These are phyloP conservation scores for Daphoenositta chrysoptera DNA, from an alignment of 2,113 vertebrate genomes.

Conservation along the genomic window DNA sequence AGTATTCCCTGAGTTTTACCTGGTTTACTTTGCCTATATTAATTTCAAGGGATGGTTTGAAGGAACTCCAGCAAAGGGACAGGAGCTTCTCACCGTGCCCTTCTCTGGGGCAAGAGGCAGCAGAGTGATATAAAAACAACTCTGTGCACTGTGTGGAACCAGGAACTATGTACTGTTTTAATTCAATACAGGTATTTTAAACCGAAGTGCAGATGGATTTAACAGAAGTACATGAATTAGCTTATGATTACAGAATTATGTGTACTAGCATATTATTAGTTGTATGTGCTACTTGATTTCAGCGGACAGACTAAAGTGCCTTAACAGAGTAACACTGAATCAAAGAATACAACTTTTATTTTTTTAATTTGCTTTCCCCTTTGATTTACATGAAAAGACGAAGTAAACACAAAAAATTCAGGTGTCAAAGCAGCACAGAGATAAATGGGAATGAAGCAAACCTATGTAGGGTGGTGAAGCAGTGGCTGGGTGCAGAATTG, in stretches of 20 bases:
- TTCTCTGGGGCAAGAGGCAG: not conserved
- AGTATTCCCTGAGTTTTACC: not conserved
- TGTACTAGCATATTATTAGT: not conserved
- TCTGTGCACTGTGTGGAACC: not conserved
- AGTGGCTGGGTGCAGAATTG: not conserved
- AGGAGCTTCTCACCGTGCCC: not conserved
- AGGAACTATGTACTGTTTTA: not conserved
- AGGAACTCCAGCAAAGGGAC: not conserved
- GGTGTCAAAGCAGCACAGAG: not conserved
- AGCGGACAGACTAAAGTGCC: not conserved
- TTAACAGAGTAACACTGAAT: not conserved
- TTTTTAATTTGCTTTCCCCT: not conserved
- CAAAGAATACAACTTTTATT: not conserved
- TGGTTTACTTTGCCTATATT: not conserved
- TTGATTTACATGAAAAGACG: not conserved
- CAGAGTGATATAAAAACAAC: not conserved
- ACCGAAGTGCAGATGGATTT: not conserved
- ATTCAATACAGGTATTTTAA: not conserved
- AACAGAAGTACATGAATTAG: not conserved
- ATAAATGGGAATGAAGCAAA: not conserved
- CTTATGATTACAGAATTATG: not conserved
- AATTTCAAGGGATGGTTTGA: not conserved
- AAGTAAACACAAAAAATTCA: not conserved
- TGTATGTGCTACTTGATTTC: not conserved
- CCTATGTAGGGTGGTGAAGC: not conserved